phyloP scores from a whole-genome alignment of 2,113 vertebrate genomes.

The Vulpes lagopus region DNA sequence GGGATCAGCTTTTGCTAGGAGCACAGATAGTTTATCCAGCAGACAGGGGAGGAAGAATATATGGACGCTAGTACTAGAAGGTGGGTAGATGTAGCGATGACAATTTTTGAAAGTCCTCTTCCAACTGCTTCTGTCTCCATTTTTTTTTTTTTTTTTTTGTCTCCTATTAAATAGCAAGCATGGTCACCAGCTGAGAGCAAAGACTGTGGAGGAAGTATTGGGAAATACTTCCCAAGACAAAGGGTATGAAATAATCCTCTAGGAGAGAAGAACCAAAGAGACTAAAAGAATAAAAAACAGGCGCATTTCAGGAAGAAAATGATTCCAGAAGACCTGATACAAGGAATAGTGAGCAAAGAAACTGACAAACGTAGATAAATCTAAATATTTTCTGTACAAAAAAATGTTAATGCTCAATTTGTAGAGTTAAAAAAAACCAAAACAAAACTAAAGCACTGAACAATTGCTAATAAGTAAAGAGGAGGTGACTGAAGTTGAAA shows the following conservation, averaged over 20 bases:
- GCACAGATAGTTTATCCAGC: not conserved
- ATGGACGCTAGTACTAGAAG: not conserved
- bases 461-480: not conserved
- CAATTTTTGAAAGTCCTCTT: not conserved
- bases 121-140: not conserved
- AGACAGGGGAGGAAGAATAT: not conserved
- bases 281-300: not conserved
- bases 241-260: not conserved
- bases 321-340: not conserved
- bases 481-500: slow-evolving; percentile 3
- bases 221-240: not conserved
- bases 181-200: slow-evolving; percentile 5
- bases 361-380: not conserved
- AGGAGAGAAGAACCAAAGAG: slow-evolving; percentile 18
- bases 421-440: not conserved
- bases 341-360: slow-evolving; percentile 20
- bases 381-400: slow-evolving; percentile 1
- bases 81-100: not conserved
- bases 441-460: not conserved
- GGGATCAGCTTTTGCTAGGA: slow-evolving; percentile 25
- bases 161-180: not conserved
- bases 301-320: slow-evolving; percentile 35
- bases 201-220: not conserved
- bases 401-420: not conserved
- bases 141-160: too few species aligned